These are phyloP conservation scores for Rotaria sp. DNA, from an alignment of 2,888 invertebrate genomes.

Conservation along the genomic window DNA sequence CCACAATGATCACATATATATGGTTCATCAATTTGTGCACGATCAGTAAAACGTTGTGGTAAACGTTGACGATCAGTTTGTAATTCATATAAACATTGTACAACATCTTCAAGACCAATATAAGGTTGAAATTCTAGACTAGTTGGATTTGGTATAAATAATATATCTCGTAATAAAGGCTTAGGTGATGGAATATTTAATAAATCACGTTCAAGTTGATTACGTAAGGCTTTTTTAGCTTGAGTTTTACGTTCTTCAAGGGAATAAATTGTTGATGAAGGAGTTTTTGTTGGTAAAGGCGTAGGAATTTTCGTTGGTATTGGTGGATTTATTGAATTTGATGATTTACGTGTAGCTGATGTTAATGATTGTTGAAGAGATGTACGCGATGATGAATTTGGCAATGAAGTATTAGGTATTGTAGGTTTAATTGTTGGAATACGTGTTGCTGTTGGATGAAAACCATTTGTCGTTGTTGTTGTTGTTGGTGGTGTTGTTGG, in stretches of 20 bases:
- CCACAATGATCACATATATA: conserved; percentile 94
- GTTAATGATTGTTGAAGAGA: background rate
- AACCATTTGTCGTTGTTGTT: background rate
- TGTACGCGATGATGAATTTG: background rate
- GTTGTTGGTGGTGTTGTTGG: no score
- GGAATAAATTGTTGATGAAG: conserved; percentile 62
- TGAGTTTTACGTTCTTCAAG: conserved; percentile 97
- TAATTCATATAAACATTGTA: conserved; percentile 65
- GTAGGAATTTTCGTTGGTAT: background rate
- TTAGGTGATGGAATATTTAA: conserved; percentile 87
- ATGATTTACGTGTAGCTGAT: background rate
- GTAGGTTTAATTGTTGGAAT: background rate
- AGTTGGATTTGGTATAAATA: conserved; percentile 94
- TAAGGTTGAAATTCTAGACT: conserved; percentile 94
- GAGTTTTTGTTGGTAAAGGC: no score
- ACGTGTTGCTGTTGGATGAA: background rate
- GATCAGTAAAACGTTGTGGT: conserved; percentile 22
- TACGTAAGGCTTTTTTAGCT: conserved; percentile 86
- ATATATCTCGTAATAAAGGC: conserved; percentile 96
- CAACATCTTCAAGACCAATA: conserved; percentile 88
- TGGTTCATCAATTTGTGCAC: conserved; percentile 58
- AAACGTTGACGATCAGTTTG: conserved; percentile 4
- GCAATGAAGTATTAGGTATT: background rate
- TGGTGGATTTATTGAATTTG: background rate
- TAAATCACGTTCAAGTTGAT: conserved; percentile 69